Conservation (phyloP, 2,888 invertebrate species). For the Gryllus longicercus region DNA sequence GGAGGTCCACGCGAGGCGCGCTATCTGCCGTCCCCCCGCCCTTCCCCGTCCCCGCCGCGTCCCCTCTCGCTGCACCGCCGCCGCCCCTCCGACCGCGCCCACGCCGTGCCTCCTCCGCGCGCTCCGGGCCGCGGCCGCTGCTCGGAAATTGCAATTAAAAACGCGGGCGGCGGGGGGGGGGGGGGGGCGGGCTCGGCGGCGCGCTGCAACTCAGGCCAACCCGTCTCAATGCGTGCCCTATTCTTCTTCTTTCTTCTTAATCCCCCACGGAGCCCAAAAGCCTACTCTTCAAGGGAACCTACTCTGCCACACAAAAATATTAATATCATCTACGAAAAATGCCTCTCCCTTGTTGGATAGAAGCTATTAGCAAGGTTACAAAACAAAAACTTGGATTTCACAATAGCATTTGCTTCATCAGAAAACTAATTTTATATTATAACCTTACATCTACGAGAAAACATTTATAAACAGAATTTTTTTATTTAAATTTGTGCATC, state of each 20-base stretch:
- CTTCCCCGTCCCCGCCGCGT: not conserved
- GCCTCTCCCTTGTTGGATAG: too few relatives aligned
- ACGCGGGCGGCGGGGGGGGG: not conserved
- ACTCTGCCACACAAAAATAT: too few relatives aligned
- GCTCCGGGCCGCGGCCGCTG: not conserved
- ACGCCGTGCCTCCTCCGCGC: not conserved
- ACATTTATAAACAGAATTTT: too few relatives aligned
- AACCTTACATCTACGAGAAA: too few relatives aligned
- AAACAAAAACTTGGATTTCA: too few relatives aligned
- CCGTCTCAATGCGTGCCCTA: not conserved
- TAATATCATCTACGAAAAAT: too few relatives aligned
- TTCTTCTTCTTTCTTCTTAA: not conserved
- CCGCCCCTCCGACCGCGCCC: not conserved
- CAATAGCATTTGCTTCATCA: too few relatives aligned
- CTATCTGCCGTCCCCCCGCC: not conserved
- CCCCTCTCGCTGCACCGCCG: not conserved
- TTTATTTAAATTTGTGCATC: too few relatives aligned
- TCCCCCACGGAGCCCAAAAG: not conserved
- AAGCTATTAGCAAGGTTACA: too few relatives aligned
- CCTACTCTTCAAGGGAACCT: too few relatives aligned
- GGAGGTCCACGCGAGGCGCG: not conserved
- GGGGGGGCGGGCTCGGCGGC: not conserved
- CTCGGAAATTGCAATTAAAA: constrained; percentile 10
- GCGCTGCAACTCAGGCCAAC: not conserved
- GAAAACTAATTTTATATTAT: too few relatives aligned